These are phyloP conservation scores for Cotesia congregata DNA, from an alignment of 2,888 invertebrate genomes.

Conservation along the genomic window DNA sequence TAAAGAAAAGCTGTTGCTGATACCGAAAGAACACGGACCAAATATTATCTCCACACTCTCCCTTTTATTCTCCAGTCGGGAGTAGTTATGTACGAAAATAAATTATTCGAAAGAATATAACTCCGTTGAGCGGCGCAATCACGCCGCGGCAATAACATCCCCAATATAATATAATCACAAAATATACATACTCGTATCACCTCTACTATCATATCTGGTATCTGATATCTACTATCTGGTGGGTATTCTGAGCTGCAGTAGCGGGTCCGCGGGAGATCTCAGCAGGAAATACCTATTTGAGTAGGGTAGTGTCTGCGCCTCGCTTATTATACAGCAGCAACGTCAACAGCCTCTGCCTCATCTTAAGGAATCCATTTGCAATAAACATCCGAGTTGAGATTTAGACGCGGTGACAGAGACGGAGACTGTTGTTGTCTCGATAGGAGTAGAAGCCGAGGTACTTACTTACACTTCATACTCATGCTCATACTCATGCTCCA, in stretches of 20 bases:
- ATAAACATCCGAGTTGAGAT: constrained; percentile 70
- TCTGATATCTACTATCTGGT: neutral
- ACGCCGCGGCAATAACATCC: constrained; percentile 61
- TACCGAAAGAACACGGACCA: neutral
- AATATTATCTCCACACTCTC: constrained; percentile 7
- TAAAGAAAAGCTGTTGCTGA: constrained; percentile 49
- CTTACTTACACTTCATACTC: constrained; percentile 57
- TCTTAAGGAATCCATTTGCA: constrained; percentile 70
- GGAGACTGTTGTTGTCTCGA: constrained; percentile 55
- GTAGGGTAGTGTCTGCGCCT: constrained; percentile 57
- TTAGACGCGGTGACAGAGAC: constrained; percentile 55
- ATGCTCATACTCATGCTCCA: constrained; percentile 49
- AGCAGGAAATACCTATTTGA: constrained; percentile 62
- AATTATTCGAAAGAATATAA: constrained; percentile 62
- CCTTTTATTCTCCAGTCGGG: neutral
- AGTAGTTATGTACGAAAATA: constrained; percentile 54
- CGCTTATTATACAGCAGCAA: neutral
- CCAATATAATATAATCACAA: constrained; percentile 35
- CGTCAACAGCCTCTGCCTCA: constrained; percentile 58
- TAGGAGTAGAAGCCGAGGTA: constrained; percentile 49
- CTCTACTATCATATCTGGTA: constrained; percentile 4
- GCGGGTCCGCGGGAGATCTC: neutral
- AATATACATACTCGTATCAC: neutral
- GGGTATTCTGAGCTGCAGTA: neutral
- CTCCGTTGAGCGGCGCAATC: constrained; percentile 59